Base-by-base conservation (phyloP, 2,797 vertebrate genomes). In the Paedocypris micromegethes region DNA sequence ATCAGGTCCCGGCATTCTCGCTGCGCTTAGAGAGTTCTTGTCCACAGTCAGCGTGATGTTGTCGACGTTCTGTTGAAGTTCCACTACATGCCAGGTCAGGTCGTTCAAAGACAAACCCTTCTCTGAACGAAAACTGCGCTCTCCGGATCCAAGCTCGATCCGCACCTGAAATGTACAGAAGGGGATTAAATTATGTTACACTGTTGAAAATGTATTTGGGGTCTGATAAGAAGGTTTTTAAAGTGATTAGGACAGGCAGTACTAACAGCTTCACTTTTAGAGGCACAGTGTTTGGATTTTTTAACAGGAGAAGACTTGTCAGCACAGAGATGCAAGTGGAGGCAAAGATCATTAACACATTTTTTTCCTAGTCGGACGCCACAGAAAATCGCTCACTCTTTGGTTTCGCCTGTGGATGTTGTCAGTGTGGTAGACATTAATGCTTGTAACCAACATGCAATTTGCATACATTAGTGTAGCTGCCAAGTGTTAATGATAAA, bases 31-130 rank as follows among this genome's bases (percentile, higher is more conserved):
- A 71, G 86, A 84, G 54, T 76, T 82, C 61, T 82, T 87, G 82
- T 97, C 93, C 48, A 92, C 78, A 3, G 86, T 81, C 75, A 98
- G 66, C 0, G 74, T 86, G 76, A 95, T 67, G 46, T 81, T 83
- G 58, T 88, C 79, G 44, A 23, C 79, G 68, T 88, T 64, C 54
- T 88, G 90, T 60, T 79, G 79, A 6, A 97, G 68, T 81, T 92
- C 87, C 67, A 93, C 57, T 2, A 85, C 82, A 76, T 97, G 94
- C 94, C 93, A 96, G 0, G 77, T 80, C 76, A 92, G 84, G 85
- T 95, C 89, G 47, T 89, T 89, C n/a, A 95, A 80, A 4, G 52
- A 76, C 69, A 83, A 72, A 4, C 82, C 85, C 48, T 81, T 82
- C 51, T 91, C 89, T 73, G 92, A 92, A 70, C 53, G 77, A 4